Percentiles rank a stretch among this genome's conserved stretches.
Conservation (phyloP, 2,888 invertebrate species). For the Coecobrya sp. region DNA sequence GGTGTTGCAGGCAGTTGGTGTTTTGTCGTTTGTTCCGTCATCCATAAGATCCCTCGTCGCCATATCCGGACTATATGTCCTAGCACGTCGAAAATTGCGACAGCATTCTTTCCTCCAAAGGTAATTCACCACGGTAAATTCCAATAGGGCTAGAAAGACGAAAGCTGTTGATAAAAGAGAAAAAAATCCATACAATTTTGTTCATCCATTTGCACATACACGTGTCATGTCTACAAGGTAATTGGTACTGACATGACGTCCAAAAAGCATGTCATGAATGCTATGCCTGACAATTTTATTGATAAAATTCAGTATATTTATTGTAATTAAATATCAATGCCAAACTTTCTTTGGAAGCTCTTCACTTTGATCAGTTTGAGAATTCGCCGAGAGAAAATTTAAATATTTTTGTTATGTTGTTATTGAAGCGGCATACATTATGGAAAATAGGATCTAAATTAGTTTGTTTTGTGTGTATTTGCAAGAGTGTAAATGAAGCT, state of each 20-base stretch:
- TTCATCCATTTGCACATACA: background rate
- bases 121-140: conserved; percentile 89
- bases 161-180: conserved; percentile 87
- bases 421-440: background rate
- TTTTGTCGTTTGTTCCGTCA: conserved; percentile 57
- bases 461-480: background rate
- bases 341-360: background rate
- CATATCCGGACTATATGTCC: conserved; percentile 69
- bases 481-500: background rate
- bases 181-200: background rate
- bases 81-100: conserved; percentile 82
- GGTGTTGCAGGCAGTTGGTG: conserved; percentile 72
- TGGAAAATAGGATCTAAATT: conserved; percentile 9
- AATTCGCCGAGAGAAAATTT: too few relatives aligned
- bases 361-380: too few relatives aligned
- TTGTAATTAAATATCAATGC: background rate
- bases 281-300: too few relatives aligned
- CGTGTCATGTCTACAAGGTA: too few relatives aligned
- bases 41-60: conserved; percentile 58
- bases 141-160: conserved; percentile 88
- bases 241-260: background rate
- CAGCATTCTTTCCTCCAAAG: conserved; percentile 88
- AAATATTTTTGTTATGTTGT: background rate
- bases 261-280: background rate
- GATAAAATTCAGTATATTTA: background rate